Base-by-base conservation (phyloP, 2,888 invertebrate species). In the Tuberolachnus salignus region DNA sequence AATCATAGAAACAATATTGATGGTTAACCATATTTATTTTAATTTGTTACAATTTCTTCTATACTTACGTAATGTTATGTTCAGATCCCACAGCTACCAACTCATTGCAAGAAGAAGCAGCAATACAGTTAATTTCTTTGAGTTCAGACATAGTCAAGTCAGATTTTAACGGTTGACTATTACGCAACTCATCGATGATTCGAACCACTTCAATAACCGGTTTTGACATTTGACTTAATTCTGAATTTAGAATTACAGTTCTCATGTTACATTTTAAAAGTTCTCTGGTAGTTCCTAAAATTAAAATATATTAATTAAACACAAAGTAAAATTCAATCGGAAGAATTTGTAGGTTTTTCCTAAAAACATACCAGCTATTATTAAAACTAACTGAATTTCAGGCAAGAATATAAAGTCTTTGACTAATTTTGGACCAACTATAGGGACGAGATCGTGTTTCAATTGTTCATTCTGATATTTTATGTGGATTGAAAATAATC, bases 401-500 rank as follows among this genome's bases (percentile, higher is more conserved):
- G 81, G 80, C 57, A 81, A 59, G 46, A 80, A 61, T 44, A 78
- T 66, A 64, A 81, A 61, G 23, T 64, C 70, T 16, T 57, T 80
- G 3, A 81, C 75, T 80, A 72, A 61, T 51, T 80, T 78, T 61
- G 75, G 69, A 16, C 81, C 81, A 23, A 75, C 16, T 67, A 81
- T 81, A 55, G 75, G 66, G 16, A 81, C 63, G 21, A 80, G 80
- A 51, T 74, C 71, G 9, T 75, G 21, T 66, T 64, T 81, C 1
- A 49, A 4, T 21, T 80, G 63, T 13, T 71, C 74, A n/a, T 71
- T 53, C 11, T 59, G 19, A 23, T 42, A 71, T 70, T 72, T 80
- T 14, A 81, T 51, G 26, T 80, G 81, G n/a, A 81, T 73, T 19
- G 81, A 81, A 61, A 80, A 81, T 44, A 81, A 74, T 19, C 81